Base-by-base conservation (phyloP, 2,113 vertebrate genomes). In the Propithecus coquereli region DNA sequence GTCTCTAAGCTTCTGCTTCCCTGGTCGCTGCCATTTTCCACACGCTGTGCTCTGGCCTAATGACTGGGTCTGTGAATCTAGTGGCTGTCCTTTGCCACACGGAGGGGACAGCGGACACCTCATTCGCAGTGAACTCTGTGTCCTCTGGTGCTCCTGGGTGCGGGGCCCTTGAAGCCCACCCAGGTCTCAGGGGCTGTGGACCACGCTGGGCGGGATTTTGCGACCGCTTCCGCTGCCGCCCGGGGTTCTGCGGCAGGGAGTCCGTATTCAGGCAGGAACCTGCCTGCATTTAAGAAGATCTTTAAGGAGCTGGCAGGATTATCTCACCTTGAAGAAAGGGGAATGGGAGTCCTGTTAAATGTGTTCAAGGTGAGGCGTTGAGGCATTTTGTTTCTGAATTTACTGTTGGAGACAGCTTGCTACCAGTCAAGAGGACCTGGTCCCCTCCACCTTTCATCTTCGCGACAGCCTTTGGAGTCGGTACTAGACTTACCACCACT, bases 121-220 rank as follows among this genome's bases (percentile, higher is more conserved):
- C 10, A 3, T 1, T 0, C 22, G 63, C 8, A 20, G 27, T 70
- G 18, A 23, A 23, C 34, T 0, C 12, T 6, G 6, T 5, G 6
- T 47, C 82, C 52, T 80, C 70, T 0, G 3, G 6, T 13, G 40
- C 27, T 73, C 40, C 47, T 50, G 32, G 30, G 16, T 23, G 22
- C 45, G 5, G 11, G 61, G 45, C 34, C 45, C 77, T 20, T 0
- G 40, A 61, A 57, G 22, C 11, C 45, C 40, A 13, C 52, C 77
- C 32, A 6, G 70, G 12, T 23, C 43, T 43, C 18, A 4, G 32
- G n/a, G 13, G 22, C 23, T 12, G 1, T 5, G 3, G 8, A 17
- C 2, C 13, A 52, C 2, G 30, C 59, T 43, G 14, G 17, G 5
- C 14, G 81, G 37, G 17, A 22, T 12, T 57, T 85, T 11, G 23